These are phyloP conservation scores for Morpho deidamia DNA, from an alignment of 2,888 invertebrate genomes.

Conservation along the genomic window DNA sequence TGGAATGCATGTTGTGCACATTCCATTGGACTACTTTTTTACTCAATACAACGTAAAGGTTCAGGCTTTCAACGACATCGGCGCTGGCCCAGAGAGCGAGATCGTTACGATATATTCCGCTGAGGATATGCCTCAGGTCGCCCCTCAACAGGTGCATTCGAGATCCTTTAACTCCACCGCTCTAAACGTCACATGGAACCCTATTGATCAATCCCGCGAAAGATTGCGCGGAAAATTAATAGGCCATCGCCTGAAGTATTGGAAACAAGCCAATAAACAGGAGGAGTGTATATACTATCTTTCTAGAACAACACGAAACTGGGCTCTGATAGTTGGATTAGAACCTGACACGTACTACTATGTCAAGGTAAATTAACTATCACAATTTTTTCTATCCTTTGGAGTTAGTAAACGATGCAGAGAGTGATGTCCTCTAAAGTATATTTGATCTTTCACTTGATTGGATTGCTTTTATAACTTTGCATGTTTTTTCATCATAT, in stretches of 20 bases:
- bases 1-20: slow-evolving; percentile 87
- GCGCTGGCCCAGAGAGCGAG: slow-evolving; percentile 89
- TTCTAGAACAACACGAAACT: slow-evolving; percentile 88
- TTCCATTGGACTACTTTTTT: slow-evolving; percentile 86
- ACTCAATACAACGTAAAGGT: slow-evolving; percentile 92
- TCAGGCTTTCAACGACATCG: slow-evolving; percentile 89
- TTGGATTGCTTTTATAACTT: no score
- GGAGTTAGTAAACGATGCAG: no score
- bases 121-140: slow-evolving; percentile 94
- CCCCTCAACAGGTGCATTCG: slow-evolving; percentile 90
- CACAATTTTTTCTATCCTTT: slow-evolving; percentile 3
- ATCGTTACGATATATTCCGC: slow-evolving; percentile 88
- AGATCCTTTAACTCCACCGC: slow-evolving; percentile 93
- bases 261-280: slow-evolving; percentile 87
- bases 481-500: no score
- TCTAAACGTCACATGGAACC: slow-evolving; percentile 93
- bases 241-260: slow-evolving; percentile 96
- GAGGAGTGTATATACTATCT: slow-evolving; percentile 90
- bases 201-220: slow-evolving; percentile 90
- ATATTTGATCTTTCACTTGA: no score
- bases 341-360: slow-evolving; percentile 95
- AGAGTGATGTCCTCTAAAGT: no score
- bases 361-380: slow-evolving; percentile 81
- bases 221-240: slow-evolving; percentile 92
- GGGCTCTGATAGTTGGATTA: slow-evolving; percentile 95